Evolutionary conservation across 2,888 invertebrate genomes (phyloP).

Genomic region (Metalampra italica): DNA sequence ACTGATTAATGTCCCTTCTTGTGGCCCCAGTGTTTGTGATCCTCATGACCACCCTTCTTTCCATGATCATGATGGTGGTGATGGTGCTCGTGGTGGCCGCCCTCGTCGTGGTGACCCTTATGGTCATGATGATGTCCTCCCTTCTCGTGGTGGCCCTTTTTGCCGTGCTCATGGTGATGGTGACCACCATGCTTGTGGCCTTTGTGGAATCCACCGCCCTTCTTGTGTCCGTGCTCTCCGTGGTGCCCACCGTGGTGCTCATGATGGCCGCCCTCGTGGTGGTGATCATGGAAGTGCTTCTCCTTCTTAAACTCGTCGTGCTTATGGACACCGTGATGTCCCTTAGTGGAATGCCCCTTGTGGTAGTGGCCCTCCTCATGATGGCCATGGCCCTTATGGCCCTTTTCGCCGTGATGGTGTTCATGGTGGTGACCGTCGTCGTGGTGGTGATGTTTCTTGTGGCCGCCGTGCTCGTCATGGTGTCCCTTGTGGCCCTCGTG

Average conservation of each 20-base stretch:
- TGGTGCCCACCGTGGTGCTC: slow-evolving; percentile 89
- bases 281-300: slow-evolving; percentile 91
- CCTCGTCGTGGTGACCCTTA: slow-evolving; percentile 87
- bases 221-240: slow-evolving; percentile 88
- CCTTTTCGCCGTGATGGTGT: slow-evolving; percentile 82
- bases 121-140: slow-evolving; percentile 89
- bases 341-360: slow-evolving; percentile 91
- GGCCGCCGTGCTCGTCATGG: slow-evolving; percentile 81
- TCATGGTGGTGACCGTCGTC: slow-evolving; percentile 82
- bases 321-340: slow-evolving; percentile 91
- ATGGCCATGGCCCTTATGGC: slow-evolving; percentile 79
- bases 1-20: slow-evolving; percentile 73
- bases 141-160: slow-evolving; percentile 89
- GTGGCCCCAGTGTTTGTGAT: slow-evolving; percentile 89
- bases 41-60: slow-evolving; percentile 89
- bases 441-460: slow-evolving; percentile 82
- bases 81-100: slow-evolving; percentile 88
- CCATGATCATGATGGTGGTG: slow-evolving; percentile 86
- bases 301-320: slow-evolving; percentile 91
- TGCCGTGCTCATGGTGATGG: slow-evolving; percentile 88
- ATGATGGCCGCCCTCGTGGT: slow-evolving; percentile 88
- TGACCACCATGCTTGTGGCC: slow-evolving; percentile 88
- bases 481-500: slow-evolving; percentile 82
- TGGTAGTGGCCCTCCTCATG: slow-evolving; percentile 84
- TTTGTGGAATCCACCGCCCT: slow-evolving; percentile 88